These are phyloP conservation scores for Ibidorhyncha struthersii DNA, from an alignment of 2,113 vertebrate genomes.

Conservation along the genomic window DNA sequence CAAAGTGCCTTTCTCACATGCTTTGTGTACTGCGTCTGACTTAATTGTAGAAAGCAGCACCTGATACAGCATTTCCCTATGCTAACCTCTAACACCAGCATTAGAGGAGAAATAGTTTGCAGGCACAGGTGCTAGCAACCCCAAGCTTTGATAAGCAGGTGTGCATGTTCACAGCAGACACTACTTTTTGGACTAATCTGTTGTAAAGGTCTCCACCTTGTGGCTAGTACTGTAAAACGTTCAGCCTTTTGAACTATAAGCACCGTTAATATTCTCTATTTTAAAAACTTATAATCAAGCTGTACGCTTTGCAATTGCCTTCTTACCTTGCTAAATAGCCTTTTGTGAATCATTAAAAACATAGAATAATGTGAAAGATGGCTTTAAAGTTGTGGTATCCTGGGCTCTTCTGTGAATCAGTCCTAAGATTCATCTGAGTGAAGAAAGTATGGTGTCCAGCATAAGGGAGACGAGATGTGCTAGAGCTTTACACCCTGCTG, in stretches of 20 bases:
- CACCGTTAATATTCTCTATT: not conserved
- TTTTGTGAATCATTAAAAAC: not conserved
- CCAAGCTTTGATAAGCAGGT: not conserved
- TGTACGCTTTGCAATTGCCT: not conserved
- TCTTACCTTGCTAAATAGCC: not conserved
- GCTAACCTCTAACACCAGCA: not conserved
- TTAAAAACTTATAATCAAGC: not conserved
- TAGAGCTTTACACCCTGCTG: not conserved
- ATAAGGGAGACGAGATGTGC: too few species aligned
- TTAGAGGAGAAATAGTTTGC: not conserved
- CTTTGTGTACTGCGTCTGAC: accelerated
- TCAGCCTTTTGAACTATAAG: not conserved
- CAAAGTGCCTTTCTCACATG: not conserved
- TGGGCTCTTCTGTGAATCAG: not conserved
- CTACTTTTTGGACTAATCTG: not conserved
- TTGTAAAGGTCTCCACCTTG: slow-evolving; percentile 71
- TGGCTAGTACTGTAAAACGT: slow-evolving; percentile 34
- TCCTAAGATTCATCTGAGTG: not conserved
- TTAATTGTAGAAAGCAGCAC: not conserved
- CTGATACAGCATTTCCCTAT: not conserved
- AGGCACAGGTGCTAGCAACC: not conserved
- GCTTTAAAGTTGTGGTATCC: not conserved
- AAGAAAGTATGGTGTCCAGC: not conserved
- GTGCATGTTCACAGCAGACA: not conserved
- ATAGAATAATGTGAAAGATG: not conserved